Conservation (phyloP, 1,140 invertebrate genomes). For the Dufourea novaeangliae region DNA sequence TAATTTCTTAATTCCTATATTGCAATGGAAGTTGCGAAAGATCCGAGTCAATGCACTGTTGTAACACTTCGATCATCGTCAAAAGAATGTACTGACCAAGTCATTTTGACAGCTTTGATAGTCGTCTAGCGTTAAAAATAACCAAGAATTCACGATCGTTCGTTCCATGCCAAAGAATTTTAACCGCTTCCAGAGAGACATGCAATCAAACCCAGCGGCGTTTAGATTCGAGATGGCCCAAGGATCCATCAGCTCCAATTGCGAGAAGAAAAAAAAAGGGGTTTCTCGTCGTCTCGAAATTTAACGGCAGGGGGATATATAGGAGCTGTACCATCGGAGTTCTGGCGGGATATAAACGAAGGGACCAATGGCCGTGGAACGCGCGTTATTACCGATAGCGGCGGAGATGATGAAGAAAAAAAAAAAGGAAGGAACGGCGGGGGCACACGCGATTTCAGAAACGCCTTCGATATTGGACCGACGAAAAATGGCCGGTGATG, state of each 20-base stretch:
- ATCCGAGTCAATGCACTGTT: too few relatives aligned
- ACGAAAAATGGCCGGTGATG: constrained; percentile 26
- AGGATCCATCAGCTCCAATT: not conserved
- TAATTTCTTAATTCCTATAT: too few relatives aligned
- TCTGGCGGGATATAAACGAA: constrained; percentile 26
- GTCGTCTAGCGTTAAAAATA: too few relatives aligned
- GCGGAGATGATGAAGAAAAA: not conserved
- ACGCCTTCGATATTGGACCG: constrained; percentile 34
- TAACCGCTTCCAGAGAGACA: too few relatives aligned
- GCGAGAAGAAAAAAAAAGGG: not conserved
- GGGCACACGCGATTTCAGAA: constrained; percentile 17
- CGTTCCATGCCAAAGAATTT: too few relatives aligned
- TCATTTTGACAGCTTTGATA: too few relatives aligned
- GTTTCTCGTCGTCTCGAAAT: not conserved
- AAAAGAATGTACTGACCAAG: too few relatives aligned
- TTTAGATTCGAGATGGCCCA: not conserved
- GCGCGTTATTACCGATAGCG: constrained; percentile 40
- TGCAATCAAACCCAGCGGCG: too few relatives aligned
- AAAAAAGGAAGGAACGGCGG: not conserved
- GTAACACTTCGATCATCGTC: too few relatives aligned
- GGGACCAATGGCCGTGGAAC: constrained; percentile 18
- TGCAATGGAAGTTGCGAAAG: too few relatives aligned
- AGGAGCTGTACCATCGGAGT: constrained; percentile 7
- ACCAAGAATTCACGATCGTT: too few relatives aligned
- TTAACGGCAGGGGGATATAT: not conserved